A percentile compares a stretch with the other conserved stretches of the same genome.
Evolutionary conservation across 2,113 vertebrate species (phyloP).

Genomic region (Stictonetta naevosa): DNA sequence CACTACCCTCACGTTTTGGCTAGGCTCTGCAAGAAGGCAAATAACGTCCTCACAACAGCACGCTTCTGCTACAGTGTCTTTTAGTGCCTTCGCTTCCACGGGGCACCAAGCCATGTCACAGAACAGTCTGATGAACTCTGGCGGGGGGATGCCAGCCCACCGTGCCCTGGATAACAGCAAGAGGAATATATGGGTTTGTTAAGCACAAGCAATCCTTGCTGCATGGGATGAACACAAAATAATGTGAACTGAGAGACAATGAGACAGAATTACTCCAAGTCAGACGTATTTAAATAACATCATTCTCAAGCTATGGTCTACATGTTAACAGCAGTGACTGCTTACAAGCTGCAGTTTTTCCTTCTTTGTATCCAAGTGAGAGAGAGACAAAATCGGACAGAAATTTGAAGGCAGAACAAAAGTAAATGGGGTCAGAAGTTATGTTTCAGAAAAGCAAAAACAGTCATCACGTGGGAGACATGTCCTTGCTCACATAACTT

Average conservation of each 20-base stretch:
- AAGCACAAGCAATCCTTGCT: background rate
- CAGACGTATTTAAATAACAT: background rate
- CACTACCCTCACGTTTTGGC: background rate
- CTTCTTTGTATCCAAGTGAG: background rate
- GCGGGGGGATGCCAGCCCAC: background rate
- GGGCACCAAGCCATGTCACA: background rate
- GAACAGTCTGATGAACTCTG: background rate
- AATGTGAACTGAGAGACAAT: background rate
- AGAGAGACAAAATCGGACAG: background rate
- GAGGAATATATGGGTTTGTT: background rate
- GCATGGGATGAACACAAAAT: background rate
- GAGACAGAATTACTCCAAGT: background rate
- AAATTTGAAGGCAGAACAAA: constrained; percentile 8
- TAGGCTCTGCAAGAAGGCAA: background rate
- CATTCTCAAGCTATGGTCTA: background rate
- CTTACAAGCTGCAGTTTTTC: background rate
- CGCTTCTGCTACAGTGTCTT: background rate
- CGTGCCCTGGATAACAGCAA: background rate
- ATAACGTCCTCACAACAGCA: background rate
- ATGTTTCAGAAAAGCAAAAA: background rate
- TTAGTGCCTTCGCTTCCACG: background rate
- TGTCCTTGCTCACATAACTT: background rate
- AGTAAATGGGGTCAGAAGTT: background rate
- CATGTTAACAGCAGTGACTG: background rate
- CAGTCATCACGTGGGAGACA: background rate